Conservation (phyloP, 2,113 vertebrate species). For the Lonchura striata region DNA sequence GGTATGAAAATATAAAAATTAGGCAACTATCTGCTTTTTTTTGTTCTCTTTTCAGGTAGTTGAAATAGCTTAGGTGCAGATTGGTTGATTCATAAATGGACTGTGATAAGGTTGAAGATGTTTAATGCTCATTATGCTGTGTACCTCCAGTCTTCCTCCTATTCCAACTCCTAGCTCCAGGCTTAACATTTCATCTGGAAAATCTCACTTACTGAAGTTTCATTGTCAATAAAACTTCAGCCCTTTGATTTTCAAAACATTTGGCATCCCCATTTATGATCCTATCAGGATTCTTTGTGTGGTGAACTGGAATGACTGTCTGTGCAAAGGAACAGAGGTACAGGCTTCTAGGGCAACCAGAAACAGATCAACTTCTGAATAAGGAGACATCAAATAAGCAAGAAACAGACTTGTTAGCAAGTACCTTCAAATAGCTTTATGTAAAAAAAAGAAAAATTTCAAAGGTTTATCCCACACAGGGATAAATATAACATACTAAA, state of each 20-base stretch:
- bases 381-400: not conserved
- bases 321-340: not conserved
- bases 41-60: not conserved
- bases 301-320: not conserved
- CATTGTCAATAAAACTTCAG: not conserved
- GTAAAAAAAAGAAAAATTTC: not conserved
- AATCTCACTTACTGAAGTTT: not conserved
- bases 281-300: not conserved
- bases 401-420: not conserved
- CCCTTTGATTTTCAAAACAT: not conserved
- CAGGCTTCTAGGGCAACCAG: not conserved
- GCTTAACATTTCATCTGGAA: not conserved
- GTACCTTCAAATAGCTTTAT: not conserved
- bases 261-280: accelerated
- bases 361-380: not conserved
- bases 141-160: not conserved
- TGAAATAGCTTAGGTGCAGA: not conserved
- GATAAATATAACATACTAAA: not conserved
- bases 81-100: not conserved
- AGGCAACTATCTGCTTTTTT: not conserved
- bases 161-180: not conserved
- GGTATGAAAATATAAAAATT: not conserved
- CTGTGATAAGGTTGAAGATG: not conserved
- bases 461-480: not conserved
- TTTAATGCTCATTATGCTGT: not conserved